Evolutionary conservation across 2,113 vertebrate genomes (phyloP), one percentile per base, ranked within the genome.

Genomic region (Perca fluviatilis): DNA sequence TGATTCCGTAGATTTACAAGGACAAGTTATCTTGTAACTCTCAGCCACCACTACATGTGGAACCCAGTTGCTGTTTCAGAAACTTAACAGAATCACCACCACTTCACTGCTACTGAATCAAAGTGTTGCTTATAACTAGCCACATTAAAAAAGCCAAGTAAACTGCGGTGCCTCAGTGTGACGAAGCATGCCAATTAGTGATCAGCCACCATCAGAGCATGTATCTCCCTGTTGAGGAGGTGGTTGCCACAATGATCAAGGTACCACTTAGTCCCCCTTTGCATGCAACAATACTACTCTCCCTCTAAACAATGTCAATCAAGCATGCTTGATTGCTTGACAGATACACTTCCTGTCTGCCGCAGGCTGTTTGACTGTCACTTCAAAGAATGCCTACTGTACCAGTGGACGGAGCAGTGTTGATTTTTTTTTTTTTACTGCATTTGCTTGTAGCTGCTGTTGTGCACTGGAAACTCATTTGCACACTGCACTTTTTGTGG

Each of bases 171-270:
- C 79, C 56, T 89, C 60, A 61, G 58, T 82, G 1, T 76, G 63
- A 70, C 82, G 67, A 68, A 82, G 86, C 84, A 65, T 72, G 62
- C 40, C 51, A 77, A 70, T 84, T 77, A 86, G 56, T 51, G 30
- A 80, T 74, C 30, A 36, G 47, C 62, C 57, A 63, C 58, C 58
- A 86, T 81, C 49, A 80, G 47, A 77, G 68, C 82, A 82, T 25
- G 57, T n/a, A 25, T 86, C 58, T 83, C 77, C 62, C 66, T 58
- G 36, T 61, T 11, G 54, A 61, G 56, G 19, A 73, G 25, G 47
- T n/a, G 57, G 60, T 36, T 69, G 36, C 40, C 21, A 68, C 53
- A 65, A 2, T 54, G 54, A 80, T 86, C 18, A 80, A 68, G 62
- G 67, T 79, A 18, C 21, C 53, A 61, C 40, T 67, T 63, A 82